Base-by-base conservation (phyloP, 1,140 invertebrate species). In the Conopomorpha cramerella region DNA sequence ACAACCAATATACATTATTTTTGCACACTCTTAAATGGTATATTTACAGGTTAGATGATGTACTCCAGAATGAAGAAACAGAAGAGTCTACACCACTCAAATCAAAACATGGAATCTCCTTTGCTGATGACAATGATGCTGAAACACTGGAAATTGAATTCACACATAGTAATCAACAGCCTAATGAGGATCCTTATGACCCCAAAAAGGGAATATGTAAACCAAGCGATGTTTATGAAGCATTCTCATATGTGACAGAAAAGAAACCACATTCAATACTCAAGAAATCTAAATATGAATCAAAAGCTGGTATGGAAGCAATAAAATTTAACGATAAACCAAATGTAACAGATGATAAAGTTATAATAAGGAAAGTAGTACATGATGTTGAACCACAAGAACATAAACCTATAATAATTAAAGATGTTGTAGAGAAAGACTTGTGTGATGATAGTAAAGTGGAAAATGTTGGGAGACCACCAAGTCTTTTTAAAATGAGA, bases 211-310 rank as follows among this genome's bases (percentile, higher is more conserved):
- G 60, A 7, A 62, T 79, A 23, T 37, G 29, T 30, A 74, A 63
- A 43, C 76, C 76, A 25, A 65, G 63, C 48, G 73, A 79, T 49
- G 47, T 79, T 34, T 74, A 77, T 49, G 39, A 53, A 43, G 53
- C 49, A 13, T 66, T 51, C 41, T 38, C 54, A 18, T 39, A 51
- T 36, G 39, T 51, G n/a, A 59, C 67, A 43, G 38, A 34, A 31
- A 50, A 41, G 41, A 49, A 54, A 46, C 53, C 56, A n/a, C n/a
- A n/a, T n/a, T 66, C 76, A 7, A 77, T 77, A 39, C 51, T 77
- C 16, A 77, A 67, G 43, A 77, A 76, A 46, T 49, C 55, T 1
- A 71, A 66, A 39, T 63, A 56, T 39, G 30, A 36, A 29, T 34
- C n/a, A 18, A 16, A 30, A 30, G 11, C 8, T 2, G 12, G 31